phyloP scores from a whole-genome alignment of 2,797 vertebrate species.

The Trichosurus vulpecula region DNA sequence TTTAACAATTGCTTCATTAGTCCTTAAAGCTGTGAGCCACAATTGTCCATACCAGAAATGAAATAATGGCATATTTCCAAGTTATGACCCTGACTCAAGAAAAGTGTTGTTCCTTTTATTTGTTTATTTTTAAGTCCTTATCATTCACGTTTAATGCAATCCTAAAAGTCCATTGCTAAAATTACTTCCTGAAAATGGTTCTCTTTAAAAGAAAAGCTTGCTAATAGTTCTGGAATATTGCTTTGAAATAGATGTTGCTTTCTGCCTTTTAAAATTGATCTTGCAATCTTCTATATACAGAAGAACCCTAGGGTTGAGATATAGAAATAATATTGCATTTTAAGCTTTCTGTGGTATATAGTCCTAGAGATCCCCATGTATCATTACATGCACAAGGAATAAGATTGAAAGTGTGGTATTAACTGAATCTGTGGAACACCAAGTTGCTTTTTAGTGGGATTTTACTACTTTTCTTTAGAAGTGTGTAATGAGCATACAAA shows the following conservation, averaged over 20 bases:
- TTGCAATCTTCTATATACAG: neutral
- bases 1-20: slow-evolving; percentile 13
- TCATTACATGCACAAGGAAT: neutral
- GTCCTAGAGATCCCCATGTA: neutral
- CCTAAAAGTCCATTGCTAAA: slow-evolving; percentile 17
- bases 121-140: slow-evolving; percentile 9
- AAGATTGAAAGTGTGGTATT: neutral
- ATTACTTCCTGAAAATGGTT: slow-evolving; percentile 21
- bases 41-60: slow-evolving; percentile 3
- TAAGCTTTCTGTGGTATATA: neutral
- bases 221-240: slow-evolving; percentile 39
- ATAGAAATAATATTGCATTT: neutral
- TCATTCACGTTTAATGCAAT: slow-evolving; percentile 1
- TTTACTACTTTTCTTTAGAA: neutral
- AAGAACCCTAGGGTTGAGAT: neutral
- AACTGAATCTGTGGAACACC: neutral
- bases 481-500: neutral
- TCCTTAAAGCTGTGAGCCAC: slow-evolving; percentile 19
- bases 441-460: neutral
- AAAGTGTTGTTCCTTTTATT: neutral
- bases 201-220: slow-evolving; percentile 37
- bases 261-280: slow-evolving; percentile 24
- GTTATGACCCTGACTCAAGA: neutral
- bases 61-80: neutral
- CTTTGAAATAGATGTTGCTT: neutral